These are phyloP conservation scores for Diorhabda carinulata DNA, from an alignment of 1,140 invertebrate species.

Conservation along the genomic window DNA sequence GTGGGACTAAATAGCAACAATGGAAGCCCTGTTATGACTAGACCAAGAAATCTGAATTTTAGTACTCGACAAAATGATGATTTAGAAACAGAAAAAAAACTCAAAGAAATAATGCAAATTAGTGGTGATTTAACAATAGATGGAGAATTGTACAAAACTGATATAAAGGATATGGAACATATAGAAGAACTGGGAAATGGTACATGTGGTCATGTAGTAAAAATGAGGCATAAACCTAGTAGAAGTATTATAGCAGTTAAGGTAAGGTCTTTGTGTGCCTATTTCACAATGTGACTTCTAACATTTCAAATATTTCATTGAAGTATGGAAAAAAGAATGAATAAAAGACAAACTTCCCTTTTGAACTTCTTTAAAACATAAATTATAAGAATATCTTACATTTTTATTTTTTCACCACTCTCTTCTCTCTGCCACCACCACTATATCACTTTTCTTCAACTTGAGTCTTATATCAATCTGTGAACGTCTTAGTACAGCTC, in stretches of 20 bases:
- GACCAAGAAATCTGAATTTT: constrained; percentile 35
- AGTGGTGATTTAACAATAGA: constrained; percentile 83
- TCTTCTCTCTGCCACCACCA: too few relatives aligned
- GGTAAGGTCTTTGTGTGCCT: constrained; percentile 51
- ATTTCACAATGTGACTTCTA: too few relatives aligned
- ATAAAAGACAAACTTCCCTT: too few relatives aligned
- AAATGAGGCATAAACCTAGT: constrained; percentile 89
- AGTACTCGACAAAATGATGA: constrained; percentile 37
- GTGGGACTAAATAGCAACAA: constrained; percentile 32
- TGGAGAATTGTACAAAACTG: constrained; percentile 74
- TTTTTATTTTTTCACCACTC: too few relatives aligned
- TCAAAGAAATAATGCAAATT: constrained; percentile 57
- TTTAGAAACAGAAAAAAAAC: constrained; percentile 50
- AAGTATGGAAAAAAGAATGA: too few relatives aligned
- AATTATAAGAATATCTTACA: too few relatives aligned
- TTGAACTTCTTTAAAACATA: too few relatives aligned
- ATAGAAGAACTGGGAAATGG: constrained; percentile 91
- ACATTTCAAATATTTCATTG: too few relatives aligned
- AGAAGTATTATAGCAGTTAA: constrained; percentile 90
- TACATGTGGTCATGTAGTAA: constrained; percentile 95
- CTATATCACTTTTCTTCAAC: too few relatives aligned
- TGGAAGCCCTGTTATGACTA: constrained; percentile 31
- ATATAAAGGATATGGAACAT: constrained; percentile 81
- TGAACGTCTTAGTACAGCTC: too few relatives aligned
- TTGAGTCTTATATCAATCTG: too few relatives aligned